Evolutionary conservation across 2,797 vertebrate species (phyloP).

Genomic region (Chelonia mydas): DNA sequence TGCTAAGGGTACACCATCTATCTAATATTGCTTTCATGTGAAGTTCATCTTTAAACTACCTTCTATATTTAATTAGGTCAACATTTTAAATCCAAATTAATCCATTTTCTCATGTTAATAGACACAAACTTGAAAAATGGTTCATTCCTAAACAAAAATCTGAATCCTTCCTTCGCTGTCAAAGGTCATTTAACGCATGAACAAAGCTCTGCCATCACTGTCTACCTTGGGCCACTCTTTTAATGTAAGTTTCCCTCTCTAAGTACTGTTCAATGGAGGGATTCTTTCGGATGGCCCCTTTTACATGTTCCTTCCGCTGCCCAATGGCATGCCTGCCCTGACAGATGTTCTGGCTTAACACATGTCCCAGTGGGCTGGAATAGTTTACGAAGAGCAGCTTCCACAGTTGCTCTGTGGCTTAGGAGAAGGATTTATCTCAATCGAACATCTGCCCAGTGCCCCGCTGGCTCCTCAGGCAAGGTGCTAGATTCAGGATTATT

Average conservation of each 20-base stretch:
- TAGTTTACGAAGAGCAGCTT: neutral
- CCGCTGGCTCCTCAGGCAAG: neutral
- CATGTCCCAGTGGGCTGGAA: neutral
- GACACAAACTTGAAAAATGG: neutral
- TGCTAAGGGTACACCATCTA: neutral
- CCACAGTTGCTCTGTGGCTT: neutral
- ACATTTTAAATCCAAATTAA: neutral
- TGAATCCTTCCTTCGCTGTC: neutral
- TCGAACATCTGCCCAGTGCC: neutral
- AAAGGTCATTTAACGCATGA: neutral
- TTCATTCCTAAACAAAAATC: neutral
- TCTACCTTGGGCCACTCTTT: neutral
- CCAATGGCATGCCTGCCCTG: neutral
- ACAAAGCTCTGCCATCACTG: neutral
- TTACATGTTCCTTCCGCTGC: neutral
- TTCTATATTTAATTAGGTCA: neutral
- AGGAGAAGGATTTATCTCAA: fast-evolving
- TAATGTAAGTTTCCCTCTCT: neutral
- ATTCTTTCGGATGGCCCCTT: neutral
- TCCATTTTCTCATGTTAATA: neutral
- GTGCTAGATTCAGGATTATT: neutral
- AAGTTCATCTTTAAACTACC: neutral
- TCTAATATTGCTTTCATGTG: neutral
- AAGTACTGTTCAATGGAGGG: neutral
- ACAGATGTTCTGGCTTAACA: neutral